phyloP scores from a whole-genome alignment of 1,140 invertebrate genomes.

The Dufourea novaeangliae region DNA sequence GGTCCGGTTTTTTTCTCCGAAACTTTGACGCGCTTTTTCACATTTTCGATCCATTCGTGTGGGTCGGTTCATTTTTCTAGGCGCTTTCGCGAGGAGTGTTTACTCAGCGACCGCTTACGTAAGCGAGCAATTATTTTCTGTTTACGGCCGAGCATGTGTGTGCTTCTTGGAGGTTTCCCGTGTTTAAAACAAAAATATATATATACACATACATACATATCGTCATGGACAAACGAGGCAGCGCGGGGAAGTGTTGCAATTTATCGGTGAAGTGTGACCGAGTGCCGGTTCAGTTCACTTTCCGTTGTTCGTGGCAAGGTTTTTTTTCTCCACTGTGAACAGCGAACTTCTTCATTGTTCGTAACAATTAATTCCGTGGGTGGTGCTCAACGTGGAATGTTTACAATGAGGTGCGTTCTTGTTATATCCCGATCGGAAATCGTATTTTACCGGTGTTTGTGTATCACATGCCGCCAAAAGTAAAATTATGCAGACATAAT shows the following conservation, averaged over 20 bases:
- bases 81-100: background rate
- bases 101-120: slow-evolving; percentile 1
- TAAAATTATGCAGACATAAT: background rate
- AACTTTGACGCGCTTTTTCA: no score
- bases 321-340: background rate
- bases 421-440: background rate
- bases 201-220: background rate
- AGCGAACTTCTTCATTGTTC: background rate
- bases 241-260: background rate
- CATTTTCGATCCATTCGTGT: no score
- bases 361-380: background rate
- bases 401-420: background rate
- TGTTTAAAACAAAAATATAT: background rate
- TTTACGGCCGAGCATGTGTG: background rate
- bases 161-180: background rate
- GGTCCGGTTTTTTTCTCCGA: no score
- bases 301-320: background rate
- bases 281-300: background rate
- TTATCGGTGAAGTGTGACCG: background rate
- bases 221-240: background rate
- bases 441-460: background rate
- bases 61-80: background rate
- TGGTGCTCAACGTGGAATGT: background rate
- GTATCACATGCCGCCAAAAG: background rate
- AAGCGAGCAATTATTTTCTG: slow-evolving; percentile 5